Evolutionary conservation across 2,888 invertebrate species (phyloP).

Genomic region (Tinea trinotella): DNA sequence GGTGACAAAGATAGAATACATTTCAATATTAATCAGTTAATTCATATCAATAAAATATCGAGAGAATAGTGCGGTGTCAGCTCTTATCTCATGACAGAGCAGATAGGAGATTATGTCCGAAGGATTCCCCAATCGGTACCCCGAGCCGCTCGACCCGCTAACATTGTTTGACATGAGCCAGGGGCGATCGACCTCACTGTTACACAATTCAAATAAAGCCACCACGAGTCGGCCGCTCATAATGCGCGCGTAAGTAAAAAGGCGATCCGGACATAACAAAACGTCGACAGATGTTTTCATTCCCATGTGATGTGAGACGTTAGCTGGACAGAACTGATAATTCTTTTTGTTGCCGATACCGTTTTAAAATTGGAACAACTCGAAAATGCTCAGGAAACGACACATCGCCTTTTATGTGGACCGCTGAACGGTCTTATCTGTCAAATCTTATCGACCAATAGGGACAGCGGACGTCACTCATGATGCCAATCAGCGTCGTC

Average conservation of each 20-base stretch:
- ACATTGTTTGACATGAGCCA: conserved; percentile 13
- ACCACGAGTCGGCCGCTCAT: conserved; percentile 38
- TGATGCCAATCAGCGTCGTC: conserved; percentile 56
- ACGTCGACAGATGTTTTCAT: conserved; percentile 66
- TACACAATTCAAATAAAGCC: conserved; percentile 47
- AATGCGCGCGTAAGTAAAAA: conserved; percentile 42
- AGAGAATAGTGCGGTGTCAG: conserved; percentile 1
- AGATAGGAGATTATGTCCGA: conserved; percentile 29
- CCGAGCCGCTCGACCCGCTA: conserved; percentile 12
- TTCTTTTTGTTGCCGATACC: conserved; percentile 49
- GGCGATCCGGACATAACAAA: conserved; percentile 38
- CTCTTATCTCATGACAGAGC: conserved; percentile 14
- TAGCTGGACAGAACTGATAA: conserved; percentile 32
- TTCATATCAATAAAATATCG: conserved; percentile 13
- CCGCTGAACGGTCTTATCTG: conserved; percentile 55
- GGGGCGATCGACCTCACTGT: conserved; percentile 46
- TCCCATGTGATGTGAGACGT: conserved; percentile 55
- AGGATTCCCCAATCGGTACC: conserved; percentile 25
- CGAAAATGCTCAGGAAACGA: conserved; percentile 50
- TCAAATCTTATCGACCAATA: conserved; percentile 70
- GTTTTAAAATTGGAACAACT: conserved; percentile 59
- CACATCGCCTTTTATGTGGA: conserved; percentile 60
- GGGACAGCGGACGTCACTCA: conserved; percentile 69
- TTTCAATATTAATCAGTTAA: conserved; percentile 10
- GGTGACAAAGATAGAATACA: conserved; percentile 9